Evolutionary conservation across 2,888 invertebrate species (phyloP).

Genomic region (Poecilobothrus nobilitatus): DNA sequence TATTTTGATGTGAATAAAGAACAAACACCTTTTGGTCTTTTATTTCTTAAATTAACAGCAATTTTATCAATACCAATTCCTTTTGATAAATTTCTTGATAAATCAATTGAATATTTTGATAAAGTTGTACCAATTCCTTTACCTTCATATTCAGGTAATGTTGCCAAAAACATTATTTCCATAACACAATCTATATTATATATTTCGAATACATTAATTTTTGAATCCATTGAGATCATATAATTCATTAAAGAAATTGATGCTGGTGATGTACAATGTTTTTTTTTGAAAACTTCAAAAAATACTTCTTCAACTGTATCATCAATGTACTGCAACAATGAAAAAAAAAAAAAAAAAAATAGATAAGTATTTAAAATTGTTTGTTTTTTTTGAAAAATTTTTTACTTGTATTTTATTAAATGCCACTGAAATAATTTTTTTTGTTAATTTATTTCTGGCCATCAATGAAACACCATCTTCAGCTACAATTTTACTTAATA

Average conservation of each 20-base stretch:
- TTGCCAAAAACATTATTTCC: conserved; percentile 61
- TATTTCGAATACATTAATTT: conserved; percentile 53
- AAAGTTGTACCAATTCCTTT: conserved; percentile 50
- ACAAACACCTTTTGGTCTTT: conserved; percentile 44
- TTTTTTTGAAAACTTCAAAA: conserved; percentile 35
- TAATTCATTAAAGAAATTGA: conserved; percentile 53
- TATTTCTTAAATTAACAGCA: conserved; percentile 27
- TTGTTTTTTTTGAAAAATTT: background rate
- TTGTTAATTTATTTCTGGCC: conserved; percentile 49
- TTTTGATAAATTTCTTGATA: conserved; percentile 45
- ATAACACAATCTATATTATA: conserved; percentile 53
- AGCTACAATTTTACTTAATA: conserved; percentile 52
- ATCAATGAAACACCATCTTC: conserved; percentile 58
- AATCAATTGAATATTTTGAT: conserved; percentile 48
- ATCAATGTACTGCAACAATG: conserved; percentile 28
- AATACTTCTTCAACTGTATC: conserved; percentile 32
- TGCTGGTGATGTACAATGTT: conserved; percentile 49
- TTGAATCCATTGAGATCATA: conserved; percentile 55
- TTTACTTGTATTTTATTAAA: conserved; percentile 63
- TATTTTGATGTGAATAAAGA: conserved; percentile 52
- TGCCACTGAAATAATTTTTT: conserved; percentile 51
- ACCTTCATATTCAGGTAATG: conserved; percentile 46
- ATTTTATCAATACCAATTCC: conserved; percentile 45
- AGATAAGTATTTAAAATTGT: background rate
- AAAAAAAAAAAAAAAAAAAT: conserved; percentile 4